phyloP scores from a whole-genome alignment of 92 coral and sea anemone genomes.

The Parazoanthus swiftii region DNA sequence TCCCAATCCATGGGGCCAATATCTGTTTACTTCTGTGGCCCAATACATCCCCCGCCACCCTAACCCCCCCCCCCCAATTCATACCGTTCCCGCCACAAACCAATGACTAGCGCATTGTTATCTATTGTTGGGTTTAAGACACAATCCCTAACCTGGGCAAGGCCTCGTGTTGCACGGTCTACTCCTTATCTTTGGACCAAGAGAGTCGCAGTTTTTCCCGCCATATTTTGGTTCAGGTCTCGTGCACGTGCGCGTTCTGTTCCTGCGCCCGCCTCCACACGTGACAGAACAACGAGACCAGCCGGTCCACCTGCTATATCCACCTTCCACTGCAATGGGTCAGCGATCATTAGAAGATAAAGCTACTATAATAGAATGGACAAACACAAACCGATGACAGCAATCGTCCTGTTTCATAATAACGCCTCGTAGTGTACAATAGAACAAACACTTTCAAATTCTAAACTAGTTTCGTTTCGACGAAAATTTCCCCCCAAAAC shows the following conservation, averaged over 20 bases:
- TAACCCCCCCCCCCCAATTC: too few species aligned
- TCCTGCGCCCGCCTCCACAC: constrained; percentile 40
- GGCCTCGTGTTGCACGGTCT: constrained; percentile 39
- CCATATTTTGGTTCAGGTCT: constrained; percentile 45
- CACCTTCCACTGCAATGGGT: constrained; percentile 26
- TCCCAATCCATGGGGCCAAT: too few species aligned
- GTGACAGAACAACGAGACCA: constrained; percentile 27
- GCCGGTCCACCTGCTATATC: constrained; percentile 21
- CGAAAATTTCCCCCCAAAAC: too few species aligned
- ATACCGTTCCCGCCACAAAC: background rate
- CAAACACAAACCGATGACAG: too few species aligned
- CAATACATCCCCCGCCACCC: too few species aligned
- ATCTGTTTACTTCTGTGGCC: too few species aligned
- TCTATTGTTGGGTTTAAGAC: background rate
- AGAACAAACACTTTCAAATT: too few species aligned
- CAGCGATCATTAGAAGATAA: background rate
- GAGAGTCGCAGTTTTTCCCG: constrained; percentile 36
- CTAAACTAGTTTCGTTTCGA: too few species aligned
- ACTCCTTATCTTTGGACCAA: constrained; percentile 21
- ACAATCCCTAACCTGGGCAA: constrained; percentile 27
- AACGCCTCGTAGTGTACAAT: too few species aligned
- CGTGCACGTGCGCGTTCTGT: constrained; percentile 34
- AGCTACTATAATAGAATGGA: too few species aligned
- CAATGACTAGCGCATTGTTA: background rate
- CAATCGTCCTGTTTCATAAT: too few species aligned